Base-by-base conservation (phyloP, 1,140 invertebrate genomes). In the Zaprionus vittiger region DNA sequence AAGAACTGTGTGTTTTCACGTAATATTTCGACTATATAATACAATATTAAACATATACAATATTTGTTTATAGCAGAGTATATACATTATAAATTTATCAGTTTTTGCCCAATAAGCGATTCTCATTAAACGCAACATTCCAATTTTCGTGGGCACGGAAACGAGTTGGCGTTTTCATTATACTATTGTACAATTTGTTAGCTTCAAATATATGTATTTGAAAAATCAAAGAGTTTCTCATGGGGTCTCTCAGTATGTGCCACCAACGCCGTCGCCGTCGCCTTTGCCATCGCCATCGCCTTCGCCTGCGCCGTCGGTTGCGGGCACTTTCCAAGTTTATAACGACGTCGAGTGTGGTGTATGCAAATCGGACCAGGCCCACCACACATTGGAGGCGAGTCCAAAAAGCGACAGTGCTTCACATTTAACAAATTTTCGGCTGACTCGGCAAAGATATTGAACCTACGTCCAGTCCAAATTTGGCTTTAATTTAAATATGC, bases 131-230 rank as follows among this genome's bases (percentile, higher is more conserved):
- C 15, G 41, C 20, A 52, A 52, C 47, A 24, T 22, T 22, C 24
- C 54, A 7, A 56, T 31, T 28, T 56, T 56, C 54, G 54, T 56
- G 22, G 26, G 54, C 62, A 70, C 83, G 83, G 83, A 85, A 85
- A 77, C 79, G 81, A 76, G 75, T 84, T 85, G 84, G 81, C 77
- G 76, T 86, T 86, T 82, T 75, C 64, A 68, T 54, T 77, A 77
- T 47, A 9, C 31, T 34, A 17, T 47, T 47, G 7, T 17, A 47
- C 41, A n/a, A 47, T 47, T 47, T 47, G 41, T 47, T 47, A 47
- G n/a, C 41, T 47, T 17, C 7, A 47, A 47, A 47, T 9, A 80
- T 73, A 69, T 82, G 75, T 87, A 6, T 34, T 34, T 89, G 77
- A 80, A 77, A 75, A 77, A 47, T 83, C 64, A 52, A 80, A 80